Base-by-base conservation (phyloP, 2,113 vertebrate species). In the Hylia prasina region DNA sequence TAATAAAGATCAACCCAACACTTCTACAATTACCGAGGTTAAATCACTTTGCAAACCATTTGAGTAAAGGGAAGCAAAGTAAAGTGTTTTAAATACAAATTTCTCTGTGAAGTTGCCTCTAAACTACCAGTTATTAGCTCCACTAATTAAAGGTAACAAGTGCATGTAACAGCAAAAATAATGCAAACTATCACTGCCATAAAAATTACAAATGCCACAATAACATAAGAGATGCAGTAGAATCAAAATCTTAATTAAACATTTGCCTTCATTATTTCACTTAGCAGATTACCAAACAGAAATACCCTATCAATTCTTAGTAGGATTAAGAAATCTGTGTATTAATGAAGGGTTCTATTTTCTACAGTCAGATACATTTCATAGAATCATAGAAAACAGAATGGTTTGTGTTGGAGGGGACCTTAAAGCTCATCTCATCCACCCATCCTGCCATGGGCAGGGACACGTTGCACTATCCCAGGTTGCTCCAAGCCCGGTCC, bases 401-500 rank as follows among this genome's bases (percentile, higher is more conserved):
- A 40, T 18, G 7, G 16, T n/a, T 40, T 35, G 13, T 11, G 31
- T 57, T 48, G 21, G n/a, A 80, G 13, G 35, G 31, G 25, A 57
- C 31, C 25, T 56, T 40, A 42, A 31, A 35, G 9, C 1, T 23
- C 40, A 54, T 54, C 63, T 60, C 28, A 12, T 21, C 40, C 30
- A n/a, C 20, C 3, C 16, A 20, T 24, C 13, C 39, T 70, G 39
- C 54, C 14, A 5, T 7, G 9, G 44, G 5, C 47, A 54, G 19
- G 13, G 24, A 25, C 40, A 31, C 13, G 6, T 42, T 21, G 20
- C 30, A 25, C 40, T 31, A 2, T 3, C 2, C 56, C 57, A 64
- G 30, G 11, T 1, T 31, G 20, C 30, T 56, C 40, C 3, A 4
- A 48, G n/a, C 30, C 11, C 65, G 0, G 0, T 35, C 20, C 65